phyloP scores from a whole-genome alignment of 2,113 vertebrate species.

The Apus apus region DNA sequence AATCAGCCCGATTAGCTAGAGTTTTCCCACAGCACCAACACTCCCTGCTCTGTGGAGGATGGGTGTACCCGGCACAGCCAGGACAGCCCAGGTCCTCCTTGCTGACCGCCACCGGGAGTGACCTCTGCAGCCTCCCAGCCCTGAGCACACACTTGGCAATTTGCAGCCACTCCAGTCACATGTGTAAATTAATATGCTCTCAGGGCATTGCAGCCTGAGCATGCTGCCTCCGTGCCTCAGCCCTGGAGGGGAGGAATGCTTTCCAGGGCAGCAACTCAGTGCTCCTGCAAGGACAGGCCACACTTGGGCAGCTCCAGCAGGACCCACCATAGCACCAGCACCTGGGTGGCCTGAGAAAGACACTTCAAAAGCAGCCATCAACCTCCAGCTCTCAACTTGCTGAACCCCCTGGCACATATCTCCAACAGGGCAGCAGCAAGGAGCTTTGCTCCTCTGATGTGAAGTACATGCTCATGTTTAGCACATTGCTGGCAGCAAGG shows the following conservation, averaged over 20 bases:
- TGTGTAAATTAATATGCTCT: background rate
- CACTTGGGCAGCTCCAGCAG: background rate
- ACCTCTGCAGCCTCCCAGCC: background rate
- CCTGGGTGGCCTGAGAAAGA: background rate
- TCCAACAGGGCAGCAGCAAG: background rate
- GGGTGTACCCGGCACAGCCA: background rate
- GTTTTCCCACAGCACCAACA: background rate
- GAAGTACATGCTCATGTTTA: background rate
- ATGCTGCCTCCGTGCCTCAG: background rate
- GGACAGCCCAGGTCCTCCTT: background rate
- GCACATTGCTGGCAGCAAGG: background rate
- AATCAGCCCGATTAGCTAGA: background rate
- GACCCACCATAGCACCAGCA: background rate
- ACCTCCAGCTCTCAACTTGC: background rate
- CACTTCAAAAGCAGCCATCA: background rate
- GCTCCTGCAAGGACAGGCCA: background rate
- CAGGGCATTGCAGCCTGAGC: background rate
- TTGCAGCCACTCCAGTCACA: background rate
- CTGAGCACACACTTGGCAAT: background rate
- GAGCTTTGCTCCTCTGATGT: background rate
- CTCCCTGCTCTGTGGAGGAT: background rate
- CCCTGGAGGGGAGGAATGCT: background rate
- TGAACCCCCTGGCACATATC: rapidly evolving
- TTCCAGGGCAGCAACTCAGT: background rate
- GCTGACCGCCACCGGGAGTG: background rate